Evolutionary conservation across 92 coral and sea anemone species (phyloP), one percentile per base, ranked within the genome.

Genomic region (Parazoanthus atlanticus): DNA sequence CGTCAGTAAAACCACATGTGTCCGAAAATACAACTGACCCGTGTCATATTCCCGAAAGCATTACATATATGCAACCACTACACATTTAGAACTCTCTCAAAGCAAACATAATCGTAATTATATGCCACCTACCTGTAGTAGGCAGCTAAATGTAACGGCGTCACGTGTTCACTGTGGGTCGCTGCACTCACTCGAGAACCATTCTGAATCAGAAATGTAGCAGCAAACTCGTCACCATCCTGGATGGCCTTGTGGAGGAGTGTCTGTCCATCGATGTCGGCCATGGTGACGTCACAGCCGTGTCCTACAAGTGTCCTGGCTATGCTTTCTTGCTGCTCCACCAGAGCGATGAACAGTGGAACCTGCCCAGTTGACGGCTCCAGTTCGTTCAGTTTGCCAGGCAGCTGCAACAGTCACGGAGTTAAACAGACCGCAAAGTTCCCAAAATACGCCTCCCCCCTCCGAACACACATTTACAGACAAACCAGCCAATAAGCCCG

Each of bases 301-400:
- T 97, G 94, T 26, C 94, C 91, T 15, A 97, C 98, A 25, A 97
- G 93, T 0, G 95, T 96, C 76, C 88, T 95, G 3, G 98, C 98
- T 76, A 97, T 97, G 77, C 99, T 97, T 38, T 97, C 99, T 56
- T 91, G 98, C 46, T 95, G 93, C 36, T 97, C 96, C 65, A 94
- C 79, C 74, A 97, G 92, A 31, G 99, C 98, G 70, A 97, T 97
- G 76, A 91, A 92, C 36, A 97, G 76, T 1, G 99, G 99, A 70
- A 97, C 98, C 41, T 93, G 93, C 3, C 99, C 97, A 12, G 93
- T 92, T 34, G 99, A 90, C 0, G 99, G 98, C 38, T 97, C 99
- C 88, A 95, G 41, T 61, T 97, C 99, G 72, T 97, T 92, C 40
- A 97, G 93, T 80, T 95, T 97, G 71, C 93, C 92, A 26, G 99